These are phyloP conservation scores for Campaea margaritaria DNA, from an alignment of 2,888 invertebrate species.

Conservation along the genomic window DNA sequence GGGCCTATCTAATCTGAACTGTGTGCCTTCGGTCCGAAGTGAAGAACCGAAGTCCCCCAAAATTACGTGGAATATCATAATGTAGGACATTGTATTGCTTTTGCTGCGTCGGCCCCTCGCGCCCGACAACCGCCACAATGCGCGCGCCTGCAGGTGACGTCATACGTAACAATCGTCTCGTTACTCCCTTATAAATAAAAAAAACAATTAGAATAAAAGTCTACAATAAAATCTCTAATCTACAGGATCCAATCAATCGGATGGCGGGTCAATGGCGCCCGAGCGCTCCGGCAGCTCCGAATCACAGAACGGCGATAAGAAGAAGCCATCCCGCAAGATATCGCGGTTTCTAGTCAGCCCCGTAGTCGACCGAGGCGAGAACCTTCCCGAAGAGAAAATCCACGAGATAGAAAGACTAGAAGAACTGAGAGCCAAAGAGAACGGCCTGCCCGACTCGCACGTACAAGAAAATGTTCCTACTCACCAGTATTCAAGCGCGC, in stretches of 20 bases:
- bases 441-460: constrained; percentile 42
- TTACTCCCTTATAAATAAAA: no score
- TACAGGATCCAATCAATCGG: constrained; percentile 79
- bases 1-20: no score
- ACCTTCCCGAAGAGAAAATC: constrained; percentile 51
- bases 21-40: no score
- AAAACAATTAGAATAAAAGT: neutral
- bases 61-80: no score
- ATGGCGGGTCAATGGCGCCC: constrained; percentile 70
- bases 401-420: constrained; percentile 42
- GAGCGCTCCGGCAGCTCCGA: constrained; percentile 74
- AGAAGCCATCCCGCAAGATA: constrained; percentile 88
- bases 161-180: no score
- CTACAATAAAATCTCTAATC: neutral
- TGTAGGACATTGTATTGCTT: no score
- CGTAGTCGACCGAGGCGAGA: constrained; percentile 86
- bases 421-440: constrained; percentile 47
- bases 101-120: no score
- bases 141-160: no score
- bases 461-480: constrained; percentile 59
- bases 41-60: no score
- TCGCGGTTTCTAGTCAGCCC: constrained; percentile 94
- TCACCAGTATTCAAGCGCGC: constrained; percentile 62
- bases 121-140: no score
- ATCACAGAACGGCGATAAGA: constrained; percentile 71